These are phyloP conservation scores for Amaurobius ferox DNA, from an alignment of 2,888 invertebrate genomes.

Conservation along the genomic window DNA sequence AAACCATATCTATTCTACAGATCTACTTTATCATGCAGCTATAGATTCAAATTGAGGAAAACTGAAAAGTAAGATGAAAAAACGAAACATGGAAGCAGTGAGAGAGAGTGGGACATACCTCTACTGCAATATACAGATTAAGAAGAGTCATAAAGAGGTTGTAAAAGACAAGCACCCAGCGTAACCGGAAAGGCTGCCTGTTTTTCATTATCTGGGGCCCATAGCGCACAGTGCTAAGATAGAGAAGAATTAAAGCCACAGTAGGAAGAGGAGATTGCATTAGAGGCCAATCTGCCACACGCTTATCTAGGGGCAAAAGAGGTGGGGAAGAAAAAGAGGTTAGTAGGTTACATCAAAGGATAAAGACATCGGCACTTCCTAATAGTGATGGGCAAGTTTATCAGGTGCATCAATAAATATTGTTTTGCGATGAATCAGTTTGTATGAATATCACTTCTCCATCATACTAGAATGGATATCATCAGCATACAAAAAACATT, in stretches of 20 bases:
- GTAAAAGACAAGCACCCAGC: conserved; percentile 87
- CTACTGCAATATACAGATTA: conserved; percentile 89
- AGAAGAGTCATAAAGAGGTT: conserved; percentile 89
- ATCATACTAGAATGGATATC: too few relatives aligned
- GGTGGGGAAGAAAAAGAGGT: background rate
- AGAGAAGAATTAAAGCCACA: conserved; percentile 83
- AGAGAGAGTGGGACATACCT: conserved; percentile 79
- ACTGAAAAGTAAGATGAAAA: background rate
- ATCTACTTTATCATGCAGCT: conserved; percentile 30
- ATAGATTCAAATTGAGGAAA: conserved; percentile 14
- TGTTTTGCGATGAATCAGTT: too few relatives aligned
- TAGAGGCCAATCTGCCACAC: conserved; percentile 90
- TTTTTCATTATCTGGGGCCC: conserved; percentile 90
- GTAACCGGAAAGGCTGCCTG: conserved; percentile 85
- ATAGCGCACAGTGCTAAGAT: conserved; percentile 86
- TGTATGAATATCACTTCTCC: too few relatives aligned
- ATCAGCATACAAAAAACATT: too few relatives aligned
- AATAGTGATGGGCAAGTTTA: too few relatives aligned
- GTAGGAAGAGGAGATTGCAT: conserved; percentile 89
- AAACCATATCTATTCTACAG: conserved; percentile 80
- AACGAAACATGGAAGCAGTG: conserved; percentile 30
- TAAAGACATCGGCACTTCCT: conserved; percentile 1
- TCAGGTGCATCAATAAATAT: too few relatives aligned
- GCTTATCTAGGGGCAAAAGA: conserved; percentile 81
- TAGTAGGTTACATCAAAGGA: background rate